Conservation (phyloP, 2,888 invertebrate species). For the Odontothrips loti region DNA sequence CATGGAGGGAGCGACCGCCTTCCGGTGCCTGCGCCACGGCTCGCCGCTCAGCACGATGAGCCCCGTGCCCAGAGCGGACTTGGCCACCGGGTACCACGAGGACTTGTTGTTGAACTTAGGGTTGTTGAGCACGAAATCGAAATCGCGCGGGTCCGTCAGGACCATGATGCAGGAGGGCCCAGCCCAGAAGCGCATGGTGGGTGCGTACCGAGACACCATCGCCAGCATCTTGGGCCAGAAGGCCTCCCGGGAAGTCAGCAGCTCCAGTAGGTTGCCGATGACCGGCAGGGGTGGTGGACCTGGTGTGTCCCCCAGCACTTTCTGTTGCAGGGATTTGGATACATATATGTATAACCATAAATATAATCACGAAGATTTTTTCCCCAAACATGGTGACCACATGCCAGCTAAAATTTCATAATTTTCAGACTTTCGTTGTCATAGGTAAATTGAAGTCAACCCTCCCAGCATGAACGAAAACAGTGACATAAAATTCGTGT, state of each 20-base stretch:
- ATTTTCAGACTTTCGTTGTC: too few relatives aligned
- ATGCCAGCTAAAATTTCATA: too few relatives aligned
- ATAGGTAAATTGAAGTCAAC: too few relatives aligned
- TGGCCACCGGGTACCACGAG: not conserved
- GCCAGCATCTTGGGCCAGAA: not conserved
- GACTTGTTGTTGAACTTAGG: slow-evolving; percentile 4
- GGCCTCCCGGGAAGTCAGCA: not conserved
- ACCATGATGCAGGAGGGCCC: not conserved
- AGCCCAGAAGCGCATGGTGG: not conserved
- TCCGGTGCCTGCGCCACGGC: not conserved
- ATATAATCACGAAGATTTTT: too few relatives aligned
- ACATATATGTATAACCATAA: too few relatives aligned
- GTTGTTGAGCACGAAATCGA: not conserved
- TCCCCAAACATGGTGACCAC: not conserved
- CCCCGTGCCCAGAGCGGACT: not conserved
- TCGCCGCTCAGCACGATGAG: slow-evolving; percentile 16
- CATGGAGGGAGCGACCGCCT: not conserved
- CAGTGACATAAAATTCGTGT: too few relatives aligned
- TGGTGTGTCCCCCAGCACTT: not conserved
- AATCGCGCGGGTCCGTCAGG: not conserved
- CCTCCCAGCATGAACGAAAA: too few relatives aligned
- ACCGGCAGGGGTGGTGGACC: not conserved
- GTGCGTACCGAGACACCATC: not conserved
- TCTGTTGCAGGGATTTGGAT: not conserved
- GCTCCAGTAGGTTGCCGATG: not conserved